Conservation (phyloP, 2,888 invertebrate genomes). For the Tanytarsus gracilentus region DNA sequence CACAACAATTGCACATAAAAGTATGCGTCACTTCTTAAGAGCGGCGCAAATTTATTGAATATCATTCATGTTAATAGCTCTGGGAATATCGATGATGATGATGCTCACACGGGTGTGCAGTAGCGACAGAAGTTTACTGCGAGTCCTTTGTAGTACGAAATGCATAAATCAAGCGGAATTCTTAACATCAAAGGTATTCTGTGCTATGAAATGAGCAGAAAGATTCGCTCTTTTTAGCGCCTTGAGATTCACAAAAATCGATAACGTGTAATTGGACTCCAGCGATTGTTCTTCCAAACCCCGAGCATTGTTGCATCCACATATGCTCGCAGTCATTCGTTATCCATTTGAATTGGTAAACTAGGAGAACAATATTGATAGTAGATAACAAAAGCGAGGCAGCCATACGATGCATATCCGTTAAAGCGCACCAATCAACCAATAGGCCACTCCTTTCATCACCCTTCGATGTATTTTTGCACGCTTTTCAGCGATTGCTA, state of each 20-base stretch:
- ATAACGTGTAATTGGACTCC: not conserved
- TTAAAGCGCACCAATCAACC: slow-evolving; percentile 20
- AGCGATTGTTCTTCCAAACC: not conserved
- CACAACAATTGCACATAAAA: slow-evolving; percentile 25
- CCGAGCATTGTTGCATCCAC: no score
- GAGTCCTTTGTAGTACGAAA: not conserved
- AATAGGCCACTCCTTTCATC: slow-evolving; percentile 18
- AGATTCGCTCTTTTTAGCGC: slow-evolving; percentile 23
- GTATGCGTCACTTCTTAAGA: slow-evolving; percentile 15
- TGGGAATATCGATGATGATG: slow-evolving; percentile 23
- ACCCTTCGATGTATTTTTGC: slow-evolving; percentile 18
- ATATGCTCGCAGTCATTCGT: no score
- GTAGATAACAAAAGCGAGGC: not conserved
- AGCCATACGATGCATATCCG: not conserved
- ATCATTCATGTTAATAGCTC: slow-evolving; percentile 26
- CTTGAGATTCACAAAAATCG: not conserved
- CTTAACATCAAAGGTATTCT: not conserved
- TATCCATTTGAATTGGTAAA: no score
- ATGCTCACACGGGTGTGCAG: no score
- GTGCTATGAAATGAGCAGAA: not conserved
- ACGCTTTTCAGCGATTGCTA: not conserved
- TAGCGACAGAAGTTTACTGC: not conserved
- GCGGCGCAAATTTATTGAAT: slow-evolving; percentile 19
- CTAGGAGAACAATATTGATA: slow-evolving; percentile 5
- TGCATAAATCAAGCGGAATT: slow-evolving; percentile 24